These are phyloP conservation scores for Cyprinodon variegatus DNA, from an alignment of 2,113 vertebrate species.

Conservation along the genomic window DNA sequence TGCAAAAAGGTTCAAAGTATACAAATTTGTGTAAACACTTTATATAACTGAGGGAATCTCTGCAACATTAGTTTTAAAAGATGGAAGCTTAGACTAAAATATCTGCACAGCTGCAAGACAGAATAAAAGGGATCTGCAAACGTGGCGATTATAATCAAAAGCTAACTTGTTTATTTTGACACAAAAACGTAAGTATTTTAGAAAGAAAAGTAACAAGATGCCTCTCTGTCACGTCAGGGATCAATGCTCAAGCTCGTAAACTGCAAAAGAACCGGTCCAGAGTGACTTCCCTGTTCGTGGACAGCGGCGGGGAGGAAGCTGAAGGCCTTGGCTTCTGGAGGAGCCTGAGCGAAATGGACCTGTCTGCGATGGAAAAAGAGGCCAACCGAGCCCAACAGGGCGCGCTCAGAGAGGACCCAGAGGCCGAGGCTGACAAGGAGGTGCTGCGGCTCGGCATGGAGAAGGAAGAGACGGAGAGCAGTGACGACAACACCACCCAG, in stretches of 20 bases:
- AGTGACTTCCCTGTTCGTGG: slow-evolving; percentile 80
- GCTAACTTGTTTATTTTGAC: neutral
- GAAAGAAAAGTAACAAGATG: neutral
- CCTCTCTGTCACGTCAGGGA: slow-evolving; percentile 52
- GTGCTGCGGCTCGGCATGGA: slow-evolving; percentile 69
- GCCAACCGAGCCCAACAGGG: slow-evolving; percentile 44
- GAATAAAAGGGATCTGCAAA: no score
- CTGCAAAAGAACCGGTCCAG: slow-evolving; percentile 75
- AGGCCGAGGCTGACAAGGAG: slow-evolving; percentile 73
- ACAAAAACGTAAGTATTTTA: neutral
- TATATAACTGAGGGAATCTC: no score
- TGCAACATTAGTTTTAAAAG: no score
- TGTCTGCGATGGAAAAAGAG: slow-evolving; percentile 71
- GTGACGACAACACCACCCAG: slow-evolving; percentile 80
- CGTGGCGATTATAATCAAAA: neutral
- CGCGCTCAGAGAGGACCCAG: slow-evolving; percentile 58
- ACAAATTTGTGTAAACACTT: no score
- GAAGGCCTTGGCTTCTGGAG: slow-evolving; percentile 76
- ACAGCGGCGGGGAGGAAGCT: slow-evolving; percentile 58
- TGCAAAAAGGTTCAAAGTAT: no score
- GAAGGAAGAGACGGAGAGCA: slow-evolving; percentile 84
- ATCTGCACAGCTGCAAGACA: no score
- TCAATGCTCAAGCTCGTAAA: slow-evolving; percentile 79
- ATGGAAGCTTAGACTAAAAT: no score
- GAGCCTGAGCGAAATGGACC: slow-evolving; percentile 82